These are phyloP conservation scores for Turdus rufiventris DNA, from an alignment of 2,113 vertebrate species.

Conservation along the genomic window DNA sequence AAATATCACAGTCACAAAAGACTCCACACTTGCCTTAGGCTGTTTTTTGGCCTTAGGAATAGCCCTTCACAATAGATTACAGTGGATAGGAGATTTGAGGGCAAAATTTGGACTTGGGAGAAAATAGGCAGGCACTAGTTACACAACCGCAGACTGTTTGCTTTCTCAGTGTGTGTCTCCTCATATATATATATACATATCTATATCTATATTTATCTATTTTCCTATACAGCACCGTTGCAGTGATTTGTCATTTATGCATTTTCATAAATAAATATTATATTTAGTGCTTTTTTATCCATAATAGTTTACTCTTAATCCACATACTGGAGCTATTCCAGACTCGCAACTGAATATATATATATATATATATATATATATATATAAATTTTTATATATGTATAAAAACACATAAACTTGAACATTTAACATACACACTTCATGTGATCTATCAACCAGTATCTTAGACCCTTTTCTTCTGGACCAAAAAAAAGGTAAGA, in stretches of 20 bases:
- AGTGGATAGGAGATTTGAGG: not conserved
- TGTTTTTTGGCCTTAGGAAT: not conserved
- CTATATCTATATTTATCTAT: not conserved
- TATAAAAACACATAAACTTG: slow-evolving; percentile 41
- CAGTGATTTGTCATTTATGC: slow-evolving; percentile 47
- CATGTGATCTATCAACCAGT: slow-evolving; percentile 34
- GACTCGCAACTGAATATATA: slow-evolving; percentile 63
- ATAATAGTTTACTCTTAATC: slow-evolving; percentile 71
- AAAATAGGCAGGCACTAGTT: not conserved
- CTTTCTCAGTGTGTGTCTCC: slow-evolving; percentile 7
- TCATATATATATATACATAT: not conserved
- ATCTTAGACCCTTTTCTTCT: slow-evolving; percentile 32
- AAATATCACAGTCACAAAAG: not conserved
- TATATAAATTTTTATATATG: not conserved
- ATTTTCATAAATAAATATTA: slow-evolving; percentile 76
- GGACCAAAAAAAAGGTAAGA: not conserved
- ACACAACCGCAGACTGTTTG: not conserved
- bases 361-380: not conserved
- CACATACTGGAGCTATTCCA: slow-evolving; percentile 65
- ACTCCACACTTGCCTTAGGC: not conserved
- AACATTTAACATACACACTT: slow-evolving; percentile 59
- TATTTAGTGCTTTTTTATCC: slow-evolving; percentile 63
- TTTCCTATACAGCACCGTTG: not conserved
- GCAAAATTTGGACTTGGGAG: not conserved
- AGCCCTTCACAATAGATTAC: not conserved